phyloP scores from a whole-genome alignment of 1,140 invertebrate species.

The Rhyzopertha dominica region DNA sequence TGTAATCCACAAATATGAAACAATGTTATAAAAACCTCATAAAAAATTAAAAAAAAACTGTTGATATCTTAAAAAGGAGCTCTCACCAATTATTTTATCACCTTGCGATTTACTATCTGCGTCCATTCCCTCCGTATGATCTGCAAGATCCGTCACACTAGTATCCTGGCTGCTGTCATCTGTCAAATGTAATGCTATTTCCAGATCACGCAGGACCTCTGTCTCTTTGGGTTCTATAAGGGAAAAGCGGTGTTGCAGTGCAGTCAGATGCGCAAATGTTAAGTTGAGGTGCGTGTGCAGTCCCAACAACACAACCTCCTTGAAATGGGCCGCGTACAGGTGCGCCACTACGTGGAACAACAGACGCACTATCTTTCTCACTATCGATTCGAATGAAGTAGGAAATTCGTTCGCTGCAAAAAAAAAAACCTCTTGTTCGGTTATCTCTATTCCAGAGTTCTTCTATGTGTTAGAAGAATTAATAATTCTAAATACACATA shows the following conservation, averaged over 20 bases:
- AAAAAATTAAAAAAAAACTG: too few species aligned
- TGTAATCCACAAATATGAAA: too few species aligned
- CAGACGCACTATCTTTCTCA: slow-evolving; percentile 92
- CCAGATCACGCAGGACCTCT: slow-evolving; percentile 84
- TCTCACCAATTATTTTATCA: too few species aligned
- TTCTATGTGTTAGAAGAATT: not conserved
- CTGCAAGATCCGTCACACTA: too few species aligned
- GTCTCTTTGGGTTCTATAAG: slow-evolving; percentile 94
- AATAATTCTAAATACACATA: slow-evolving; percentile 2
- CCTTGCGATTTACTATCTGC: too few species aligned
- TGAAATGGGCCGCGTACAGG: slow-evolving; percentile 96
- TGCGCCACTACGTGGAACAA: slow-evolving; percentile 97
- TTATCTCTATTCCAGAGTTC: not conserved
- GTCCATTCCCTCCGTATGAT: too few species aligned
- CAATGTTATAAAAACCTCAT: too few species aligned
- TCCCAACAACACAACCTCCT: slow-evolving; percentile 85
- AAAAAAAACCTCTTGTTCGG: slow-evolving; percentile 13
- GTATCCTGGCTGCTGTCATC: too few species aligned
- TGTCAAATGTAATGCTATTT: too few species aligned
- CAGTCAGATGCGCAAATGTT: slow-evolving; percentile 93
- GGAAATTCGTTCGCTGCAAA: slow-evolving; percentile 91
- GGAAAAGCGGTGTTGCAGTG: slow-evolving; percentile 82
- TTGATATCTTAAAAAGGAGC: too few species aligned
- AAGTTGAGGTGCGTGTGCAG: slow-evolving; percentile 93
- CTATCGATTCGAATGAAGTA: slow-evolving; percentile 86